phyloP scores from a whole-genome alignment of 2,113 vertebrate genomes.

The Austrofundulus limnaeus region DNA sequence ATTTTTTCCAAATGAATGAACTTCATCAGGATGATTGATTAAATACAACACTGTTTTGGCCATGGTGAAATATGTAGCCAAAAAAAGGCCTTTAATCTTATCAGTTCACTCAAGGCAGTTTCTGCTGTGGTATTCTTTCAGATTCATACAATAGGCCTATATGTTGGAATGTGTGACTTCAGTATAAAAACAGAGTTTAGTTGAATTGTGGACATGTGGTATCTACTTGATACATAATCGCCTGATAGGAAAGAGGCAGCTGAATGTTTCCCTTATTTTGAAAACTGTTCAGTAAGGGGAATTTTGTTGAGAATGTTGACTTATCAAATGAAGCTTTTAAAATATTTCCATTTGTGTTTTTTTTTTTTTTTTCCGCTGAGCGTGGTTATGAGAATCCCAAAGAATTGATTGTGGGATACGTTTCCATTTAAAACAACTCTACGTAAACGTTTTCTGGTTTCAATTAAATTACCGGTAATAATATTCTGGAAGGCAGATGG shows the following conservation, averaged over 20 bases:
- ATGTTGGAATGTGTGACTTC: background rate
- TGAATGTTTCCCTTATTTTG: conserved; percentile 17
- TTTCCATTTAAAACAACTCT: conserved; percentile 22
- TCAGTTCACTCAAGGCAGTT: background rate
- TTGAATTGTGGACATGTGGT: background rate
- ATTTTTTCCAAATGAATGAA: conserved; percentile 55
- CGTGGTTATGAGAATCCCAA: conserved; percentile 22
- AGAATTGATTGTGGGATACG: conserved; percentile 20
- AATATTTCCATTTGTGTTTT: conserved; percentile 6
- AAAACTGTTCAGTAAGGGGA: conserved; percentile 29
- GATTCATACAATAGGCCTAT: background rate
- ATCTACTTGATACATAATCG: background rate
- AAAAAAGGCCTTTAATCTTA: conserved; percentile 7
- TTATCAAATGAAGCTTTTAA: conserved; percentile 5
- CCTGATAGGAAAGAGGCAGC: background rate
- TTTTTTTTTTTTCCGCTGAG: conserved; percentile 1
- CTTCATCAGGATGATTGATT: conserved; percentile 42
- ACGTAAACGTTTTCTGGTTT: conserved; percentile 28
- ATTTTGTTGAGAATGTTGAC: conserved; percentile 20
- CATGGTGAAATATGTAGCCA: background rate
- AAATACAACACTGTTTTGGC: conserved; percentile 33
- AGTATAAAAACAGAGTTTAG: conserved; percentile 5
- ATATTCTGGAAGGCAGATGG: too few relatives aligned
- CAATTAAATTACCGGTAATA: conserved; percentile 33
- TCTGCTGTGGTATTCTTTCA: background rate